Conservation (phyloP, 2,113 vertebrate genomes). For the Caranx ignobilis region DNA sequence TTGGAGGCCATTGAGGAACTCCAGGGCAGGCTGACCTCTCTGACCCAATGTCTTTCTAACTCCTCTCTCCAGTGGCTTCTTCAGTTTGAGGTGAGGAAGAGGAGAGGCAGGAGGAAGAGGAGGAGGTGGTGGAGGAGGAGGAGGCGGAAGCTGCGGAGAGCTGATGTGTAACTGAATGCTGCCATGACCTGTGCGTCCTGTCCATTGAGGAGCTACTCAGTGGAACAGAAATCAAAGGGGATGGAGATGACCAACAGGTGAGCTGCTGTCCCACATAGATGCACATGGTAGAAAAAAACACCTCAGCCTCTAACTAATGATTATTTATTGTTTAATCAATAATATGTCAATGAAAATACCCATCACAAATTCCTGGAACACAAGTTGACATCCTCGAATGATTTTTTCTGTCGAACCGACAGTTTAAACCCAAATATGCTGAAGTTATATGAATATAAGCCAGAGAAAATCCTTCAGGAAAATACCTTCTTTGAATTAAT, state of each 20-base stretch:
- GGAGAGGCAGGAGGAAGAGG: constrained; percentile 40
- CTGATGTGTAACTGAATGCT: constrained; percentile 58
- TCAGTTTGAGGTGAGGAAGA: constrained; percentile 70
- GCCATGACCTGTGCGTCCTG: constrained; percentile 63
- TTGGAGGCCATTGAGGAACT: constrained; percentile 55
- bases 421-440: background rate
- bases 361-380: no score
- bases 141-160: constrained; percentile 17
- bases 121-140: constrained; percentile 47
- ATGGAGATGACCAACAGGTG: constrained; percentile 69
- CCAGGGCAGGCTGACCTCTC: constrained; percentile 59
- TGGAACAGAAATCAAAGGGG: constrained; percentile 50
- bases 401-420: background rate
- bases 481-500: background rate
- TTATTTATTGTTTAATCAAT: background rate
- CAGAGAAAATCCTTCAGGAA: background rate
- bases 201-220: constrained; percentile 56
- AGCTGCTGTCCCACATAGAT: background rate
- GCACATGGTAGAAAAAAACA: background rate
- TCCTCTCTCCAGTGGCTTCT: constrained; percentile 64
- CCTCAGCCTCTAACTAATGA: background rate
- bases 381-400: background rate
- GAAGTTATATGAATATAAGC: background rate
- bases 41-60: constrained; percentile 74
- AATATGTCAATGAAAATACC: background rate